These are phyloP conservation scores for Dicerorhinus sumatrensis DNA, from an alignment of 2,113 vertebrate genomes.

Conservation along the genomic window DNA sequence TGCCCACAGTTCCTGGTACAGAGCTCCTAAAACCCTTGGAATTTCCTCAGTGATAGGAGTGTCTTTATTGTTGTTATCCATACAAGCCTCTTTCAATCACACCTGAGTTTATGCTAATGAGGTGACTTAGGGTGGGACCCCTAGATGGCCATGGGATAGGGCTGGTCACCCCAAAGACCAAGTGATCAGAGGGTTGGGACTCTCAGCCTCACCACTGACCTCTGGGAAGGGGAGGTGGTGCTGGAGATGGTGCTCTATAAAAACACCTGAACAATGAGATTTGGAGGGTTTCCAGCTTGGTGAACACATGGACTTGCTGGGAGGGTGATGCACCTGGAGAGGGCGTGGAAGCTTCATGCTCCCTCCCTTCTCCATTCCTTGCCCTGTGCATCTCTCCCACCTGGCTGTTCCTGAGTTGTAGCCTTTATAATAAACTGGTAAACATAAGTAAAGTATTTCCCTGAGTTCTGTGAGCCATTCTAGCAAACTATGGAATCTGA, in stretches of 20 bases:
- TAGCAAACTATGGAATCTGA: background rate
- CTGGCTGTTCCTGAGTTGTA: background rate
- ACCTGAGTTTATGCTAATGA: background rate
- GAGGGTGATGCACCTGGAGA: background rate
- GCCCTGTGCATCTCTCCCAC: background rate
- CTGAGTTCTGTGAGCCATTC: conserved; percentile 9
- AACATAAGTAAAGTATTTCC: background rate
- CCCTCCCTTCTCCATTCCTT: background rate
- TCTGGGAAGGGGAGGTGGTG: background rate
- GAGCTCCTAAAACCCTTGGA: conserved; percentile 12
- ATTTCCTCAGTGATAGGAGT: background rate
- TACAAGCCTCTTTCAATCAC: background rate
- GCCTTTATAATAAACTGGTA: background rate
- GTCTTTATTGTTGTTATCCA: background rate
- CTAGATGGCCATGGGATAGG: background rate
- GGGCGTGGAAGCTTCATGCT: background rate
- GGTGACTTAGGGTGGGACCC: background rate
- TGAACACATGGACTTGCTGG: background rate
- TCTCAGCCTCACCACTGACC: background rate
- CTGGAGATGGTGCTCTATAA: background rate
- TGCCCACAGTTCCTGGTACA: background rate
- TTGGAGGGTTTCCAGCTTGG: background rate
- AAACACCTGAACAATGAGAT: background rate
- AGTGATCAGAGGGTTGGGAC: background rate
- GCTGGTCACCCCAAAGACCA: background rate